phyloP scores from a whole-genome alignment of 2,888 invertebrate species.

The Druceiella hillmani region DNA sequence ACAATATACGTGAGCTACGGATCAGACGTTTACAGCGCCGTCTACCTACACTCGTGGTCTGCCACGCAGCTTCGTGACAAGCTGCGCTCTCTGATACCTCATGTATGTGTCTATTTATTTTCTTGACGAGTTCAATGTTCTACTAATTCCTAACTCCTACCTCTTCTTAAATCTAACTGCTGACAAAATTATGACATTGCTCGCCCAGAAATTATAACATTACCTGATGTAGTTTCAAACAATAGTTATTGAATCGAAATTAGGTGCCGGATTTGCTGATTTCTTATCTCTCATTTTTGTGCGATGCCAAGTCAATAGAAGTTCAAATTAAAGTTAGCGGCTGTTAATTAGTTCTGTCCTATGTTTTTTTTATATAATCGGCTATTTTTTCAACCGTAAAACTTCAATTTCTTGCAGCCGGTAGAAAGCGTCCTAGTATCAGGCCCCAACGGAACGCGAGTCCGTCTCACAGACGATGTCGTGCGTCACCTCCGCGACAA shows the following conservation, averaged over 20 bases:
- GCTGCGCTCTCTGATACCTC: slow-evolving; percentile 56
- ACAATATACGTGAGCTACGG: slow-evolving; percentile 79
- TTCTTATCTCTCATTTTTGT: too few species aligned
- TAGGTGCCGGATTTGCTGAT: too few species aligned
- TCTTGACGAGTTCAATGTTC: neutral
- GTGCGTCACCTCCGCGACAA: slow-evolving; percentile 75
- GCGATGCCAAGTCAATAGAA: neutral
- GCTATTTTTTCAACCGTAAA: too few species aligned
- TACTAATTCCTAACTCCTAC: too few species aligned
- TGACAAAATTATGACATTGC: too few species aligned
- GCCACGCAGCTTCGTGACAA: slow-evolving; percentile 62
- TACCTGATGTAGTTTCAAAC: too few species aligned
- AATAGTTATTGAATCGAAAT: too few species aligned
- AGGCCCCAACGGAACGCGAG: slow-evolving; percentile 80
- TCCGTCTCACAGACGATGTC: slow-evolving; percentile 80
- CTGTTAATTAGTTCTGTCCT: too few species aligned
- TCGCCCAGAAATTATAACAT: too few species aligned
- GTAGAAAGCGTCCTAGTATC: slow-evolving; percentile 62
- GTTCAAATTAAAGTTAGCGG: too few species aligned
- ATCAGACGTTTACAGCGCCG: slow-evolving; percentile 67
- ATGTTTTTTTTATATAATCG: slow-evolving; percentile 2
- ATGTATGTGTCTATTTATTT: slow-evolving; percentile 1
- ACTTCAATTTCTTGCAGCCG: slow-evolving; percentile 45
- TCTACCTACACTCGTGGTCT: slow-evolving; percentile 68
- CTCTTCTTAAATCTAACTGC: too few species aligned